Conservation (phyloP, 2,113 vertebrate species). For the Chlorocebus sabaeus region DNA sequence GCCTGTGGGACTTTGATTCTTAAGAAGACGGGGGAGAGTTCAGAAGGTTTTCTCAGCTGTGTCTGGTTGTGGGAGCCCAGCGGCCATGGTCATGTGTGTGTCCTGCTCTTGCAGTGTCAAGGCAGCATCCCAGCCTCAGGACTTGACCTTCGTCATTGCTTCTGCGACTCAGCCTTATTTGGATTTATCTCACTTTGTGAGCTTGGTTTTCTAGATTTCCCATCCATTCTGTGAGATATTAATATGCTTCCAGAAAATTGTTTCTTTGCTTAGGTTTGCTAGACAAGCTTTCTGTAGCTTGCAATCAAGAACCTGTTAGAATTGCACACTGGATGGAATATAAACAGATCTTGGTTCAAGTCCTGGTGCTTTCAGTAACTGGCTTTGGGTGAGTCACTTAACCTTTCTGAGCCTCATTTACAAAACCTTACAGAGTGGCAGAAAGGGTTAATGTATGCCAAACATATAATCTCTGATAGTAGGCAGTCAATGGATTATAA, state of each 20-base stretch:
- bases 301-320: neutral
- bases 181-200: neutral
- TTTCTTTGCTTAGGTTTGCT: neutral
- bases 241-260: neutral
- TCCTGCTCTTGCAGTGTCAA: neutral
- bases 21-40: neutral
- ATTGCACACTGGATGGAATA: neutral
- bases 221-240: neutral
- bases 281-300: neutral
- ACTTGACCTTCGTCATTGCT: neutral
- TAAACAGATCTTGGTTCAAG: neutral
- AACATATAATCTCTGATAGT: neutral
- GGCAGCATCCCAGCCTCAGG: neutral
- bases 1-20: neutral
- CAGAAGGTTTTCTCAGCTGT: neutral
- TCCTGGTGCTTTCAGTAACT: neutral
- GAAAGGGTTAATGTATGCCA: neutral
- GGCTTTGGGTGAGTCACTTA: neutral
- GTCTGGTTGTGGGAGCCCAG: neutral
- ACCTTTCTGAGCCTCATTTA: neutral
- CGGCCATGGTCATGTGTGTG: neutral
- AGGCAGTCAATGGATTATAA: neutral
- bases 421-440: neutral
- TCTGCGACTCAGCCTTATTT: neutral
- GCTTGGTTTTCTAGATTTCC: neutral